phyloP scores from a whole-genome alignment of 2,113 vertebrate species.

The Calyptomena viridis region DNA sequence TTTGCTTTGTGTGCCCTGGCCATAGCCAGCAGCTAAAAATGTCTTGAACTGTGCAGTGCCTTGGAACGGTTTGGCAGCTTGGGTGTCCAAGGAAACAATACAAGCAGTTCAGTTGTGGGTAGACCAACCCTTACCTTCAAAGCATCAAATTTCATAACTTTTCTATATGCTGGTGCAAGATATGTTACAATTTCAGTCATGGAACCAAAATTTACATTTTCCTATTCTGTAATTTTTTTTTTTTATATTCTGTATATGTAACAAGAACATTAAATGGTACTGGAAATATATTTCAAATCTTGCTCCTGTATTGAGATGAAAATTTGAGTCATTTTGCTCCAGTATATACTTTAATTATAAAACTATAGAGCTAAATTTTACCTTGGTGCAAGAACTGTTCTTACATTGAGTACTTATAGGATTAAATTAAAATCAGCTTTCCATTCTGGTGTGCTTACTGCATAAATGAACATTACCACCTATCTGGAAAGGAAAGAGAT shows the following conservation, averaged over 20 bases:
- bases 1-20: not conserved
- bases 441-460: not conserved
- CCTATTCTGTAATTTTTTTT: not conserved
- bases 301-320: not conserved
- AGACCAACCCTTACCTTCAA: not conserved
- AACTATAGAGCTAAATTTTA: conserved; percentile 22
- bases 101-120: not conserved
- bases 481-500: not conserved
- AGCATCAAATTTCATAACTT: not conserved
- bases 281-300: not conserved
- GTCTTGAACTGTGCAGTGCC: not conserved
- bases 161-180: not conserved
- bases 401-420: not conserved
- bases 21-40: not conserved
- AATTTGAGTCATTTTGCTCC: not conserved
- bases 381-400: not conserved
- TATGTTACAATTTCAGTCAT: not conserved
- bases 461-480: not conserved
- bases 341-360: not conserved
- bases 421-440: conserved; percentile 28
- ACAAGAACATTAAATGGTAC: not conserved
- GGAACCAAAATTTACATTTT: conserved; percentile 7
- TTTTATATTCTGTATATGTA: not conserved
- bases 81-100: not conserved
- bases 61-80: not conserved